Evolutionary conservation across 2,797 vertebrate genomes (phyloP).

Genomic region (Gymnoscopelus braueri): DNA sequence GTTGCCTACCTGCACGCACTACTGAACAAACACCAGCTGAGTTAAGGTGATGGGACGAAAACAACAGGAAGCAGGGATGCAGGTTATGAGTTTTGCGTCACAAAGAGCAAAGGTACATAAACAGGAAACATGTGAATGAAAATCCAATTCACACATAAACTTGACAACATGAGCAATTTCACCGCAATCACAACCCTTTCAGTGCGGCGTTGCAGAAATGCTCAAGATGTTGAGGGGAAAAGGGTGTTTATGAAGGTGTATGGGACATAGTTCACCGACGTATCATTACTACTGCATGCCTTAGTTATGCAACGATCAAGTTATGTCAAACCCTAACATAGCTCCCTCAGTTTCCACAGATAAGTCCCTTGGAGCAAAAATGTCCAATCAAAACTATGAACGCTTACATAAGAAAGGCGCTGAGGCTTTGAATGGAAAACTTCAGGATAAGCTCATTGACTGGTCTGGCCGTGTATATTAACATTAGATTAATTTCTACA

Average conservation of each 20-base stretch:
- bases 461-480: conserved; percentile 29
- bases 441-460: conserved; percentile 24
- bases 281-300: background rate
- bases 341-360: conserved; percentile 50
- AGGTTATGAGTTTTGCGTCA: background rate
- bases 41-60: conserved; percentile 11
- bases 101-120: too few species aligned
- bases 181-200: too few species aligned
- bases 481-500: too few species aligned
- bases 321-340: conserved; percentile 42
- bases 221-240: too few species aligned
- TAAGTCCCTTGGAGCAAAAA: conserved; percentile 54
- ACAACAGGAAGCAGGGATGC: background rate
- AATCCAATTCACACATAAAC: too few species aligned
- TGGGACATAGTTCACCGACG: too few species aligned
- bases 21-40: conserved; percentile 36
- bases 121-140: background rate
- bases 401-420: conserved; percentile 36
- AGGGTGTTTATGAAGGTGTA: too few species aligned
- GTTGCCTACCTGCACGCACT: conserved; percentile 13
- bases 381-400: conserved; percentile 26
- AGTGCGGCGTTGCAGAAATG: too few species aligned
- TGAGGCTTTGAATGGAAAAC: conserved; percentile 20
- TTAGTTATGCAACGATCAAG: conserved; percentile 4
- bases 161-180: too few species aligned